phyloP scores from a whole-genome alignment of 2,797 vertebrate genomes.

The Sebastes variabilis region DNA sequence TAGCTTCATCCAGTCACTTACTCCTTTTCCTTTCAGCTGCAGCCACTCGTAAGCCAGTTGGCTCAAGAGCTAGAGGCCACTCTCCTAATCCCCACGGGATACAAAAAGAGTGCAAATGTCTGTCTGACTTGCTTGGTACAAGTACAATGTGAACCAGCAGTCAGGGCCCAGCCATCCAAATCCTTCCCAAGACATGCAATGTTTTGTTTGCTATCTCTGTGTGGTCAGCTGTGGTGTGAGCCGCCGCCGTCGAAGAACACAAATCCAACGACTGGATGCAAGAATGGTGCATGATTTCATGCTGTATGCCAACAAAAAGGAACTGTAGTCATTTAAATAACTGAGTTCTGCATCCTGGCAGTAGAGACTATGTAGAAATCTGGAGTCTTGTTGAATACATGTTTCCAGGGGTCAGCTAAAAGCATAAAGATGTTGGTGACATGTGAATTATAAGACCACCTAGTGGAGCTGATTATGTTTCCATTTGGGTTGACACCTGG shows the following conservation, averaged over 20 bases:
- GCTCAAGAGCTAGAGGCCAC: background rate
- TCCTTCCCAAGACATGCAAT: background rate
- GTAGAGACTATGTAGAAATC: background rate
- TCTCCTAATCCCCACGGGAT: background rate
- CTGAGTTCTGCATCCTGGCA: background rate
- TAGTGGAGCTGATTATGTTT: constrained; percentile 35
- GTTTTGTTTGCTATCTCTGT: constrained; percentile 1
- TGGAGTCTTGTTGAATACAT: constrained; percentile 3
- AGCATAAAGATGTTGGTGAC: constrained; percentile 9
- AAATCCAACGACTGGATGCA: background rate
- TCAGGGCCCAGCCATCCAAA: background rate
- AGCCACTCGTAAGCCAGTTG: background rate
- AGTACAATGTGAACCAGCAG: background rate
- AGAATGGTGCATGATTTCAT: background rate
- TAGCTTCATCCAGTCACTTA: background rate
- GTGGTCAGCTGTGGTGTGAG: background rate
- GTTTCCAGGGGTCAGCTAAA: constrained; percentile 21
- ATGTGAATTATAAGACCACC: constrained; percentile 37
- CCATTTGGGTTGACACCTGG: constrained; percentile 43
- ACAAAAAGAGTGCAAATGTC: background rate
- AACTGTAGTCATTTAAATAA: background rate
- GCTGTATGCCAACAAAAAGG: background rate
- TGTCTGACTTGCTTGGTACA: background rate
- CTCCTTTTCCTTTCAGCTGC: background rate
- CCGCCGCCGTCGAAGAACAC: background rate